Conservation (phyloP, 2,888 invertebrate species). For the Dromius quadrimaculatus region DNA sequence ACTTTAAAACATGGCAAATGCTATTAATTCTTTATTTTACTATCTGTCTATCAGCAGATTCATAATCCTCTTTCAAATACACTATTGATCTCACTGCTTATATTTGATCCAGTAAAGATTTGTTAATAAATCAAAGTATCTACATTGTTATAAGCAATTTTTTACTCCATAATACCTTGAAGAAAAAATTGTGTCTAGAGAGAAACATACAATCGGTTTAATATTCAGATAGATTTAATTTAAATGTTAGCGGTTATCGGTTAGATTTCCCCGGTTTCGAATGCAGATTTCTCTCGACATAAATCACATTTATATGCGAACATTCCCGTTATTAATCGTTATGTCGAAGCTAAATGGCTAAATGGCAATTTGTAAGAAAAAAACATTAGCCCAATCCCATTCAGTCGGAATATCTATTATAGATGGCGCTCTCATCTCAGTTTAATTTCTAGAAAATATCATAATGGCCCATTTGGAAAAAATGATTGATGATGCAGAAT, state of each 20-base stretch:
- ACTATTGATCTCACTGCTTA: too few species aligned
- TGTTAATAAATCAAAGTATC: too few species aligned
- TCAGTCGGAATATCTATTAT: conserved; percentile 43
- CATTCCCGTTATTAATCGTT: conserved; percentile 67
- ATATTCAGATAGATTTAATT: too few species aligned
- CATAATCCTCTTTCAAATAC: too few species aligned
- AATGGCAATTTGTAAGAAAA: conserved; percentile 62
- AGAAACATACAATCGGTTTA: too few species aligned
- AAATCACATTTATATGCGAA: conserved; percentile 66
- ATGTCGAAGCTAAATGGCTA: conserved; percentile 60
- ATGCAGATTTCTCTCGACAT: conserved; percentile 63
- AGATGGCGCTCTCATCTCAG: conserved; percentile 39
- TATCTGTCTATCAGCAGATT: too few species aligned
- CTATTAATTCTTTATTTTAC: too few species aligned
- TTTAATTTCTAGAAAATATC: conserved; percentile 51
- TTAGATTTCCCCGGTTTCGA: conserved; percentile 58
- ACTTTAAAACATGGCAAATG: too few species aligned
- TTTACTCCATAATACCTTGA: too few species aligned
- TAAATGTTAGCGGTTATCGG: conserved; percentile 63
- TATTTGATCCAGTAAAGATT: too few species aligned
- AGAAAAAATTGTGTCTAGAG: too few species aligned
- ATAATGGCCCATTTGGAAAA: conserved; percentile 50
- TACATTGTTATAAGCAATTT: too few species aligned
- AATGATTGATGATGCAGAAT: conserved; percentile 46
- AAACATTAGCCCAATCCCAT: conserved; percentile 54